Percentiles rank a stretch among this genome's conserved stretches.
Evolutionary conservation across 2,888 invertebrate genomes (phyloP).

Genomic region (Hofmannophila pseudospretella): DNA sequence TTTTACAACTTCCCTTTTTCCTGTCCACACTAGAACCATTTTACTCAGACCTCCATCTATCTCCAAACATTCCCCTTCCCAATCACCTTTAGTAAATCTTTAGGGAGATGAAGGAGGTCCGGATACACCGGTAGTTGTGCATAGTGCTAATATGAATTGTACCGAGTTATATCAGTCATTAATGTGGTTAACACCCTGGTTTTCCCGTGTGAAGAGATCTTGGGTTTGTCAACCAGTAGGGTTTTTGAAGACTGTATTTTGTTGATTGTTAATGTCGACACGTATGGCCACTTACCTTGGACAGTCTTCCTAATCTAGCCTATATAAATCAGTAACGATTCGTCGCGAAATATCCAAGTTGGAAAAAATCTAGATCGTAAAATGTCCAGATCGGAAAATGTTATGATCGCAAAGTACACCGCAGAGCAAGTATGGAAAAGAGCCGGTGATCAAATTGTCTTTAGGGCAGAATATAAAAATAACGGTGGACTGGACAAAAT

Average conservation of each 20-base stretch:
- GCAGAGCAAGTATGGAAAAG: too few relatives aligned
- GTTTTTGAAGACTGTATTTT: neutral
- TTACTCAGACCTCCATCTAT: conserved; percentile 19
- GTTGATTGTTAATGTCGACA: neutral
- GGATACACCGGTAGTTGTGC: conserved; percentile 18
- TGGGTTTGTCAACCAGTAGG: conserved; percentile 17
- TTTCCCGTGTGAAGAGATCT: conserved; percentile 61
- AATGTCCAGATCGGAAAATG: too few relatives aligned
- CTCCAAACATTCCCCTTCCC: neutral
- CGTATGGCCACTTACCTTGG: too few relatives aligned
- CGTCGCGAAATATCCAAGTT: too few relatives aligned
- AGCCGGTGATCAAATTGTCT: too few relatives aligned
- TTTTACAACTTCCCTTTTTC: conserved; percentile 9
- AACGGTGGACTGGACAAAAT: too few relatives aligned
- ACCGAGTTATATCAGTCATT: conserved; percentile 47
- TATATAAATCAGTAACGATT: too few relatives aligned
- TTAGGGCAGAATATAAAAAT: too few relatives aligned
- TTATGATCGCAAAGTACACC: too few relatives aligned
- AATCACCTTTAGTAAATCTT: neutral
- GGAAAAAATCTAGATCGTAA: too few relatives aligned
- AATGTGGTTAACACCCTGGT: conserved; percentile 58
- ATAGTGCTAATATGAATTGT: conserved; percentile 45
- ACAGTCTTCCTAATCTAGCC: too few relatives aligned
- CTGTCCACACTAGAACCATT: conserved; percentile 20
- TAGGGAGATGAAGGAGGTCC: conserved; percentile 12